Percentiles rank a stretch among this genome's conserved stretches.
Evolutionary conservation across 23 tunicate species (phyloP).

Genomic region (Phallusia fumigata): DNA sequence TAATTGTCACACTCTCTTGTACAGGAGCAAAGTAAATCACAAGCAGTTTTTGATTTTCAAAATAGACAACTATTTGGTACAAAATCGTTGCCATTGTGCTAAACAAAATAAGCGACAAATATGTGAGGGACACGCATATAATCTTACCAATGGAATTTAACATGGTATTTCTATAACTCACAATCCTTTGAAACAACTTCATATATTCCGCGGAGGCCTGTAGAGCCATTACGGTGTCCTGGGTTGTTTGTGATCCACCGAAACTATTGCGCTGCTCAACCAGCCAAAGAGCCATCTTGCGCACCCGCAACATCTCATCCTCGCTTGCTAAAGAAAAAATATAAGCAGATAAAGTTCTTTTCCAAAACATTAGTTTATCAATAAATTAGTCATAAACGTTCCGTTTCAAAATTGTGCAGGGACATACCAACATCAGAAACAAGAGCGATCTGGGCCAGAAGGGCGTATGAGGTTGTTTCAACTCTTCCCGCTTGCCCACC

Average conservation of each 20-base stretch:
- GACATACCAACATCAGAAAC: neutral
- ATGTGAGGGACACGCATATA: no score
- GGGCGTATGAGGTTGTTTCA: constrained; percentile 27
- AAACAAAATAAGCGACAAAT: neutral
- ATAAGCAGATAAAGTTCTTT: neutral
- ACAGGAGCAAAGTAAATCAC: no score
- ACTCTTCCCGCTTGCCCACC: neutral
- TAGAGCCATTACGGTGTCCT: constrained; percentile 62
- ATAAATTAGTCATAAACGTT: no score
- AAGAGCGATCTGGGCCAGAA: constrained; percentile 3
- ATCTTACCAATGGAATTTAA: no score
- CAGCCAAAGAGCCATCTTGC: constrained; percentile 53
- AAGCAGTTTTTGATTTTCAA: no score
- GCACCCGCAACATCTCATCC: constrained; percentile 17
- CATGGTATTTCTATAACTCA: no score
- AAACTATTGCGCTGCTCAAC: constrained; percentile 46
- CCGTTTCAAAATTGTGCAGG: no score
- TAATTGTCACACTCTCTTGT: no score
- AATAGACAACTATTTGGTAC: no score
- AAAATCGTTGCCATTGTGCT: no score
- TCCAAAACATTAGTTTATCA: no score
- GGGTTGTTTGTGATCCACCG: constrained; percentile 55
- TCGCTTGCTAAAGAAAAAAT: neutral
- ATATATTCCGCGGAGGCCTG: constrained; percentile 59
- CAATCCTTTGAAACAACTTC: constrained; percentile 33